phyloP scores from a whole-genome alignment of 2,113 vertebrate genomes.

The Neofelis nebulosa region DNA sequence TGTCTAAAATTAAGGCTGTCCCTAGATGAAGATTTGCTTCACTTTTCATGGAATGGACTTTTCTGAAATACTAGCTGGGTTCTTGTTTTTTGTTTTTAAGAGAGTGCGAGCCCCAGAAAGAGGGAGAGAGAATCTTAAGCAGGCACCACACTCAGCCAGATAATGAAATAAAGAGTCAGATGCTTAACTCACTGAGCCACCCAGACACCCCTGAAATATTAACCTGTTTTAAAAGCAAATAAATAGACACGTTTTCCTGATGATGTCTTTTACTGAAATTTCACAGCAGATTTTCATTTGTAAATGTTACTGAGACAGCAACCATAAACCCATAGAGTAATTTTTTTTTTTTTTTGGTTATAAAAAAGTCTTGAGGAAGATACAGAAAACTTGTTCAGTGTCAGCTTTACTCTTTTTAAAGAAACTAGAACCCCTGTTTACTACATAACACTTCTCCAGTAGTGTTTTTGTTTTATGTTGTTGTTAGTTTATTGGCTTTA shows the following conservation, averaged over 20 bases:
- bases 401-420: neutral
- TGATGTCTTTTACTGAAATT: neutral
- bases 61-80: neutral
- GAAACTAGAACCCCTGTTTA: neutral
- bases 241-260: neutral
- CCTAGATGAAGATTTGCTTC: neutral
- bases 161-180: no score
- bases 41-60: neutral
- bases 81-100: neutral
- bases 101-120: neutral
- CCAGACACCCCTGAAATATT: neutral
- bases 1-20: neutral
- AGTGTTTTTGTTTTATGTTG: neutral
- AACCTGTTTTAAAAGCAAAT: neutral
- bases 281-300: neutral
- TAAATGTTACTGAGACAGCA: neutral
- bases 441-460: neutral
- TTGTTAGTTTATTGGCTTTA: neutral
- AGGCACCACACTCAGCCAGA: neutral
- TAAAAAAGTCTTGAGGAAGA: neutral
- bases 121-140: neutral
- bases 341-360: neutral
- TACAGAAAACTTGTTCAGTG: neutral
- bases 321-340: neutral
- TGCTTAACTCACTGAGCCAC: neutral